Evolutionary conservation across 2,888 invertebrate genomes (phyloP).

Genomic region (Homarus gammarus): DNA sequence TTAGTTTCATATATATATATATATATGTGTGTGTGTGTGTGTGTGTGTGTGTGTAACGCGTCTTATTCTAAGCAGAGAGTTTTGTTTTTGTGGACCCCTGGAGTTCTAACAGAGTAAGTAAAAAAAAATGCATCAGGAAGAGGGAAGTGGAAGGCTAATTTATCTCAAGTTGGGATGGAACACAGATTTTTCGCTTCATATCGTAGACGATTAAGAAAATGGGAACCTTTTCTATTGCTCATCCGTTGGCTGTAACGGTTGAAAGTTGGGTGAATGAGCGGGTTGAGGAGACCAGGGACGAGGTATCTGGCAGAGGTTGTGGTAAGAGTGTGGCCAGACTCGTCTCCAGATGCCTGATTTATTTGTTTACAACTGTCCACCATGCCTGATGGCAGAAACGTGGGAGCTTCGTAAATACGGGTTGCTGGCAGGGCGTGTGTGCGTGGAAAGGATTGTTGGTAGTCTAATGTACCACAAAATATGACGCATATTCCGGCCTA

Average conservation of each 20-base stretch:
- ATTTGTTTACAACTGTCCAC: neutral
- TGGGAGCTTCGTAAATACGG: neutral
- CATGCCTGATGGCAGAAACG: neutral
- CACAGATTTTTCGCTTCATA: conserved; percentile 25
- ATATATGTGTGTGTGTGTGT: neutral
- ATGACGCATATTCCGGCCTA: too few relatives aligned
- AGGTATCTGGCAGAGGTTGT: neutral
- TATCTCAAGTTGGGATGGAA: conserved; percentile 24
- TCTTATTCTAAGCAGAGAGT: neutral
- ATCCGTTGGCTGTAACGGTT: neutral
- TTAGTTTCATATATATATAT: neutral
- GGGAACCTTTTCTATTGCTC: conserved; percentile 11
- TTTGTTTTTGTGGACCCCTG: too few relatives aligned
- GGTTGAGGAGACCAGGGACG: neutral
- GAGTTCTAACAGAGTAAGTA: too few relatives aligned
- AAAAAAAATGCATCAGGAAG: too few relatives aligned
- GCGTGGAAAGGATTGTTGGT: too few relatives aligned
- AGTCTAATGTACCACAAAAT: too few relatives aligned
- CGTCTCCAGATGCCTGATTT: neutral
- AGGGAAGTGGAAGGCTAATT: neutral
- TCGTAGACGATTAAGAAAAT: conserved; percentile 26
- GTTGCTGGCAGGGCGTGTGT: too few relatives aligned
- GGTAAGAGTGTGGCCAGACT: neutral
- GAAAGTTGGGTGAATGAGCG: neutral
- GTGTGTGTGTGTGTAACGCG: neutral